Conservation (phyloP, 2,113 vertebrate genomes). For the Gasterosteus nipponicus region DNA sequence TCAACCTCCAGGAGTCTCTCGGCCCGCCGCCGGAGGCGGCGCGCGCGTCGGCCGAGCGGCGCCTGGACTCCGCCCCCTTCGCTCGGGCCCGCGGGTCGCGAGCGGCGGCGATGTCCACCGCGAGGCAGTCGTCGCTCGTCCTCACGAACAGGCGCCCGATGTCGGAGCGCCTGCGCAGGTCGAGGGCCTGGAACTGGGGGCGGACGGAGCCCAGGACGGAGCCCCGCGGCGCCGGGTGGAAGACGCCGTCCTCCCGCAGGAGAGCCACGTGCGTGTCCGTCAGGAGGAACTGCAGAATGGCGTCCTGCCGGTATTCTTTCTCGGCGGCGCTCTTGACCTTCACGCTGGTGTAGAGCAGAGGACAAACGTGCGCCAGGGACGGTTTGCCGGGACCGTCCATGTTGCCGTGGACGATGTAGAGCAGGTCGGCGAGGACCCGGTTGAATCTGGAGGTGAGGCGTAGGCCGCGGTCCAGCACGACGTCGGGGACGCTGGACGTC, state of each 20-base stretch:
- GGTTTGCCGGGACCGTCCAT: slow-evolving; percentile 71
- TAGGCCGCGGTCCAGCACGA: slow-evolving; percentile 72
- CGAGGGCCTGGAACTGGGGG: slow-evolving; percentile 72
- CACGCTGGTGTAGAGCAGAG: slow-evolving; percentile 83
- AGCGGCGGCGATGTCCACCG: slow-evolving; percentile 72
- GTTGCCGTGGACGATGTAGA: slow-evolving; percentile 86
- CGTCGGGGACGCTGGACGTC: slow-evolving; percentile 71
- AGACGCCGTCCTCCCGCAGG: slow-evolving; percentile 72
- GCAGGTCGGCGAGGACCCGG: slow-evolving; percentile 80
- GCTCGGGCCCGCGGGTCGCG: background rate
- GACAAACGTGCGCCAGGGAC: slow-evolving; percentile 73
- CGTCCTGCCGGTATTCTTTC: background rate
- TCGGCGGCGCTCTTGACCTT: slow-evolving; percentile 49
- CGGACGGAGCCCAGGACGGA: slow-evolving; percentile 38
- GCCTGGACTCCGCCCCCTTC: slow-evolving; percentile 27
- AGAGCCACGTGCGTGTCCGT: slow-evolving; percentile 81
- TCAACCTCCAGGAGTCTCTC: slow-evolving; percentile 80
- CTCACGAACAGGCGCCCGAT: slow-evolving; percentile 73
- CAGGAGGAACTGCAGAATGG: slow-evolving; percentile 78
- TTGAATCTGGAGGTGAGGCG: slow-evolving; percentile 82
- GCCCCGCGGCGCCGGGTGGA: slow-evolving; percentile 47
- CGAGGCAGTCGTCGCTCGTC: slow-evolving; percentile 64
- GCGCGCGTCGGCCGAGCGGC: background rate
- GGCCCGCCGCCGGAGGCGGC: background rate
- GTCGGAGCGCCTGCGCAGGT: slow-evolving; percentile 70